A percentile compares a stretch with the other conserved stretches of the same genome.
Evolutionary conservation across 2,888 invertebrate species (phyloP).

Genomic region (Lasioglossum morio): DNA sequence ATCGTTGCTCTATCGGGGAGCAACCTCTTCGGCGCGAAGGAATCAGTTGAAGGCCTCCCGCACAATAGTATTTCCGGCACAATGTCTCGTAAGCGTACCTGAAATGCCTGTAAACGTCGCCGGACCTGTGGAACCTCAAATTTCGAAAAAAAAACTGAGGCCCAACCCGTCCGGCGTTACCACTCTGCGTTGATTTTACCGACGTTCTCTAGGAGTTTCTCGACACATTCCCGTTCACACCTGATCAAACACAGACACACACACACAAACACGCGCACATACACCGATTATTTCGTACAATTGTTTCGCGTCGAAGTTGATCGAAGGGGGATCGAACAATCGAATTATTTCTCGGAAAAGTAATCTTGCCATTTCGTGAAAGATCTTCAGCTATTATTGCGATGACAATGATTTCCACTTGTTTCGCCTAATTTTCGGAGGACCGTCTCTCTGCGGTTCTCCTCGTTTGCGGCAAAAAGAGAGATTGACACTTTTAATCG

Average conservation of each 20-base stretch:
- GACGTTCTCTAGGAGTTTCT: conserved; percentile 36
- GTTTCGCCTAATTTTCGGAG: not conserved
- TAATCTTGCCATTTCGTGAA: not conserved
- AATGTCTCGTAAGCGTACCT: conserved; percentile 68
- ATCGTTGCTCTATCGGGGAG: not conserved
- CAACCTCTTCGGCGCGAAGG: conserved; percentile 11
- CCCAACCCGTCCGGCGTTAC: conserved; percentile 13
- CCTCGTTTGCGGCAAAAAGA: conserved; percentile 3
- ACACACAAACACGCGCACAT: conserved; percentile 2
- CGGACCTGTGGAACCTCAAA: conserved; percentile 1
- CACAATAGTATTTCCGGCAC: conserved; percentile 66
- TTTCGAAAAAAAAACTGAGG: not conserved
- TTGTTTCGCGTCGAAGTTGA: not conserved
- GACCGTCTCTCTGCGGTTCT: not conserved
- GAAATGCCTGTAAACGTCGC: conserved; percentile 53
- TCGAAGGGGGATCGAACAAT: not conserved
- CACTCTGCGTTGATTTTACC: conserved; percentile 43
- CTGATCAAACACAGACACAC: not conserved
- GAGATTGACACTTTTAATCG: not conserved
- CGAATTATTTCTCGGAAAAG: not conserved
- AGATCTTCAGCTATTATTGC: conserved; percentile 6
- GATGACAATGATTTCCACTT: conserved; percentile 40
- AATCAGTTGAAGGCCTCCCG: conserved; percentile 39
- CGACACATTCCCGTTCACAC: conserved; percentile 57
- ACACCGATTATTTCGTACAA: not conserved